Evolutionary conservation across 2,113 vertebrate genomes (phyloP).

Genomic region (Nymphicus hollandicus): DNA sequence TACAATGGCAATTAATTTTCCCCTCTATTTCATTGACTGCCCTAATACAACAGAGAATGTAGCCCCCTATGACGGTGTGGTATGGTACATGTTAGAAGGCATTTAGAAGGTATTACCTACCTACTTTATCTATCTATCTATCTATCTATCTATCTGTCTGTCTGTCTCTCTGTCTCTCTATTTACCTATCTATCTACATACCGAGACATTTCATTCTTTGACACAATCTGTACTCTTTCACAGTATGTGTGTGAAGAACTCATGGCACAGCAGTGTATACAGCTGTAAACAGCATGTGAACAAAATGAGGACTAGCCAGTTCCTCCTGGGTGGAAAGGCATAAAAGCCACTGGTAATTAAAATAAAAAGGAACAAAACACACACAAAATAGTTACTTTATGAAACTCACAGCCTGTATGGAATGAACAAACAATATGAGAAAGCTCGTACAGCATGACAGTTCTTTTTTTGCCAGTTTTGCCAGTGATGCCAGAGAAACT

Average conservation of each 20-base stretch:
- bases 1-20: not conserved
- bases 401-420: not conserved
- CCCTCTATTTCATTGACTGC: not conserved
- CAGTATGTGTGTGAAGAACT: not conserved
- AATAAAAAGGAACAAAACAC: not conserved
- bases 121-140: not conserved
- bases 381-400: not conserved
- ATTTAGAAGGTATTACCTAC: not conserved
- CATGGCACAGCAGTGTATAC: no score
- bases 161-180: not conserved
- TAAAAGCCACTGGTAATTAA: not conserved
- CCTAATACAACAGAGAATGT: not conserved
- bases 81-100: not conserved
- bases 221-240: not conserved
- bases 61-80: not conserved
- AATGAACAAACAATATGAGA: not conserved
- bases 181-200: not conserved
- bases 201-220: not conserved
- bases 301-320: not conserved
- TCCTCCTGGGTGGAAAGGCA: not conserved
- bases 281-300: not conserved
- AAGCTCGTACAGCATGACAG: fast-evolving
- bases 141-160: not conserved
- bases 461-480: not conserved
- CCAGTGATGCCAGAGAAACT: not conserved